phyloP scores from a whole-genome alignment of 2,113 vertebrate genomes.

The Ceyx melanurus region DNA sequence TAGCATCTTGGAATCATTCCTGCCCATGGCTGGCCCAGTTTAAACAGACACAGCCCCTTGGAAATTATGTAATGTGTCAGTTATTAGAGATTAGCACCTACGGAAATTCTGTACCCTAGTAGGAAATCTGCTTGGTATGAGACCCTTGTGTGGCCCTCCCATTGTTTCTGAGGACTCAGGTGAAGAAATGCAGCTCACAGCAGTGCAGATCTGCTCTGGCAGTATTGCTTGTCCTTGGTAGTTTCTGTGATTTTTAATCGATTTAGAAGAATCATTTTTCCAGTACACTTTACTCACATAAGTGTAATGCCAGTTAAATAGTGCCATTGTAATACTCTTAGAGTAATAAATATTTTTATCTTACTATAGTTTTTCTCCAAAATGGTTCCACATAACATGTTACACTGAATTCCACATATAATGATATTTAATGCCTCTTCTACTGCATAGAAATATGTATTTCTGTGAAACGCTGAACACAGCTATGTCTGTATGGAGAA shows the following conservation, averaged over 20 bases:
- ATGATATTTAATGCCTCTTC: not conserved
- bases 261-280: not conserved
- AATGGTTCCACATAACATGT: not conserved
- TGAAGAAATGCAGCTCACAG: not conserved
- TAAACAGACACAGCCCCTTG: not conserved
- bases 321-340: not conserved
- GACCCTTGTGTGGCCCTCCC: not conserved
- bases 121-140: not conserved
- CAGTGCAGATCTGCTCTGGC: not conserved
- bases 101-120: too few species aligned
- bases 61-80: rapidly evolving
- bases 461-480: not conserved
- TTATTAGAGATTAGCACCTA: not conserved
- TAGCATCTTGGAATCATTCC: not conserved
- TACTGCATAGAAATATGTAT: not conserved
- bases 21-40: not conserved
- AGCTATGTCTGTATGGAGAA: not conserved
- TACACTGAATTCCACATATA: not conserved
- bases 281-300: not conserved
- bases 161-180: not conserved
- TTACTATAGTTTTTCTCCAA: not conserved
- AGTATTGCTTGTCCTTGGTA: rapidly evolving
- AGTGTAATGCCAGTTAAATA: not conserved
- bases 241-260: not conserved
- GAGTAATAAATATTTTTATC: not conserved